Evolutionary conservation across 1,140 invertebrate species (phyloP).

Genomic region (Phocides pigmalion): DNA sequence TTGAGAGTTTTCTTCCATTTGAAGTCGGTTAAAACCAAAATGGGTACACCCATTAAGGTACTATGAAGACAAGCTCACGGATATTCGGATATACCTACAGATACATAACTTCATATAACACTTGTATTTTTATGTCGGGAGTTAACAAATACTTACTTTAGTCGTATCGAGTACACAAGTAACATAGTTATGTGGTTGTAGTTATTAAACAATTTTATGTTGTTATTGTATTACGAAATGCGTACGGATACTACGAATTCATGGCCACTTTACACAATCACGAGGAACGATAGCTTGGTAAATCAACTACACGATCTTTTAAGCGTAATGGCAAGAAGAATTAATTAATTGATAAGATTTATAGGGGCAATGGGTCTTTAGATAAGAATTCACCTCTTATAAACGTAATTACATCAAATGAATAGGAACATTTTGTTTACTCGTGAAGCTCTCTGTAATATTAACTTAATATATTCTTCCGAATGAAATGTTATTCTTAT

Average conservation of each 20-base stretch:
- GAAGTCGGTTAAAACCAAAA: too few species aligned
- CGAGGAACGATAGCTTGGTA: slow-evolving; percentile 11
- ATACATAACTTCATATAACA: too few species aligned
- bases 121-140: too few species aligned
- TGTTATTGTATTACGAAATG: slow-evolving; percentile 1
- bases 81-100: too few species aligned
- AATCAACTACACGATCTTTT: slow-evolving; percentile 25
- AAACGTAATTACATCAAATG: neutral
- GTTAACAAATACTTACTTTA: too few species aligned
- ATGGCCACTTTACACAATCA: slow-evolving; percentile 20
- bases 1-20: too few species aligned
- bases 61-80: too few species aligned
- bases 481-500: neutral
- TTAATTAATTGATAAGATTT: slow-evolving; percentile 65
- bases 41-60: too few species aligned
- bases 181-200: neutral
- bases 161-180: neutral
- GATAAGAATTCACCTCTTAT: slow-evolving; percentile 45
- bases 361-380: slow-evolving; percentile 50
- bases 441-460: neutral
- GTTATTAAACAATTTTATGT: slow-evolving; percentile 9
- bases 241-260: neutral
- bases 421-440: neutral
- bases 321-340: slow-evolving; percentile 40
- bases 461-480: neutral